Conservation (phyloP, 2,797 vertebrate species). For the Ataeniobius toweri region DNA sequence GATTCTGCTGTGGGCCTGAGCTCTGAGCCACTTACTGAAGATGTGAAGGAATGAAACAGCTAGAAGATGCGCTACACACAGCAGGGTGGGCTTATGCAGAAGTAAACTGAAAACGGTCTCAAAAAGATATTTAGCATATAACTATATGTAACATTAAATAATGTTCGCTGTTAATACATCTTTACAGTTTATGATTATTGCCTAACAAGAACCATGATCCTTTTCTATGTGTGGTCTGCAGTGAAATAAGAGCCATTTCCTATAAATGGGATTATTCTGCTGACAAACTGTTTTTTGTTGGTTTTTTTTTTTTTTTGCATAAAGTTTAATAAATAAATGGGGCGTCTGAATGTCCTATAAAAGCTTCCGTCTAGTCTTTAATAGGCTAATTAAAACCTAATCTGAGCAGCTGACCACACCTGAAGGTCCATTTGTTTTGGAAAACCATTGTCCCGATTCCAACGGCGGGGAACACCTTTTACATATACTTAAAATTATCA, state of each 20-base stretch:
- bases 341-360: background rate
- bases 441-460: slow-evolving; percentile 19
- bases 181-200: background rate
- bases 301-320: background rate
- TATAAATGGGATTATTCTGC: background rate
- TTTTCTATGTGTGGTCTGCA: background rate
- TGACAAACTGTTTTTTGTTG: too few species aligned
- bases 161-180: background rate
- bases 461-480: background rate
- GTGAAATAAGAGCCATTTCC: background rate
- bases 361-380: background rate
- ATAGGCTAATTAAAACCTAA: slow-evolving; percentile 1
- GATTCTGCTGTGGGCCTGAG: slow-evolving; percentile 38
- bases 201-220: background rate
- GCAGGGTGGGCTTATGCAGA: background rate
- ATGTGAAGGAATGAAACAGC: slow-evolving; percentile 21
- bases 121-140: background rate
- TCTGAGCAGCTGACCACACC: slow-evolving; percentile 32
- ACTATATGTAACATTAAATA: too few species aligned
- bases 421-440: slow-evolving; percentile 29
- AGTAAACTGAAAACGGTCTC: background rate
- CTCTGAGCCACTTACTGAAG: slow-evolving; percentile 19
- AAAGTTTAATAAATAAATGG: background rate
- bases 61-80: background rate
- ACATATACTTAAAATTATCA: background rate